Evolutionary conservation across 1,140 invertebrate genomes (phyloP).

Genomic region (Laodelphax striatellus): DNA sequence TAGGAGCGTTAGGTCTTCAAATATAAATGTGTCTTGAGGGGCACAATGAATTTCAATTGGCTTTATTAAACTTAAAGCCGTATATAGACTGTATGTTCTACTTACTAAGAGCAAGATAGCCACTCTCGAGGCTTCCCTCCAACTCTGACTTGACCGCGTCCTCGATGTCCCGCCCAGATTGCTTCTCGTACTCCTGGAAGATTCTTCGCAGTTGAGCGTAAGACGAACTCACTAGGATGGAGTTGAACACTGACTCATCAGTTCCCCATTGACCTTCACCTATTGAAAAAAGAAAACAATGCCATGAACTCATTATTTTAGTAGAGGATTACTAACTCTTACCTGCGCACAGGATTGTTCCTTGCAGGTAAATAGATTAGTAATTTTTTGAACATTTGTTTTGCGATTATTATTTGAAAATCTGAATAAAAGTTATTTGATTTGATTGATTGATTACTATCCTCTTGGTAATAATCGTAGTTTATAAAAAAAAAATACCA

Average conservation of each 20-base stretch:
- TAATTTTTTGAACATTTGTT: too few relatives aligned
- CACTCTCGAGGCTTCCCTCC: constrained; percentile 72
- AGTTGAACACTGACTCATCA: constrained; percentile 55
- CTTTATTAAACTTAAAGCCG: background rate
- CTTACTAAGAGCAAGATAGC: constrained; percentile 74
- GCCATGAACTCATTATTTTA: too few relatives aligned
- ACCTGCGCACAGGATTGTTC: too few relatives aligned
- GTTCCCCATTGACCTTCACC: constrained; percentile 48
- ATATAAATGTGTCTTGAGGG: too few relatives aligned
- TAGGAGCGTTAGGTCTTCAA: background rate
- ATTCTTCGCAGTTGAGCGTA: constrained; percentile 49
- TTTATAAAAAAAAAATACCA: background rate
- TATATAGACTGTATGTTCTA: background rate
- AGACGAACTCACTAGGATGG: constrained; percentile 44
- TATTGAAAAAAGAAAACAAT: background rate
- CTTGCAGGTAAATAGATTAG: too few relatives aligned
- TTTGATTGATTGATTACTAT: too few relatives aligned
- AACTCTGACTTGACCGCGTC: constrained; percentile 80
- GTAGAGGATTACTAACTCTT: too few relatives aligned
- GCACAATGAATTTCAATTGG: too few relatives aligned
- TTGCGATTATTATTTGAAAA: too few relatives aligned
- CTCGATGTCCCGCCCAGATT: constrained; percentile 69
- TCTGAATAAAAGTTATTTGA: too few relatives aligned
- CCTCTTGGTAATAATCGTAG: background rate
- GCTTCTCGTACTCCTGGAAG: constrained; percentile 64